A percentile compares a stretch with the other conserved stretches of the same genome.
These are phyloP conservation scores for Oncorhynchus keta DNA, from an alignment of 2,113 vertebrate genomes.

Conservation along the genomic window DNA sequence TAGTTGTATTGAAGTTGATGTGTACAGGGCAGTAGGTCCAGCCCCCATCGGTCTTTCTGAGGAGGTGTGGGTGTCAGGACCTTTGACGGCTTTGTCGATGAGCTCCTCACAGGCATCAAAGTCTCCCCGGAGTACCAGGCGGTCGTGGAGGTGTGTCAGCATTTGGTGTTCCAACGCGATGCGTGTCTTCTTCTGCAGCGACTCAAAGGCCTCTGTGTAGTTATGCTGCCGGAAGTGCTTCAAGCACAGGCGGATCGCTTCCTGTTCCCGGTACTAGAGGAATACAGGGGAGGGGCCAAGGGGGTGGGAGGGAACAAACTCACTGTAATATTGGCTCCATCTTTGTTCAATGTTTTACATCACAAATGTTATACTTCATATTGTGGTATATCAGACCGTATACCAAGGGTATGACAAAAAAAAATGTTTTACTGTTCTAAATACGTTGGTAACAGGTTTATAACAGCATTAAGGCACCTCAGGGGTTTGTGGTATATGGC, in stretches of 20 bases:
- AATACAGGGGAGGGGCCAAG: conserved; percentile 65
- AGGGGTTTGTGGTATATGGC: too few species aligned
- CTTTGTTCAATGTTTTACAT: too few species aligned
- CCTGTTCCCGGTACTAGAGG: conserved; percentile 98
- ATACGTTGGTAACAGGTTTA: too few species aligned
- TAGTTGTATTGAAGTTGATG: too few species aligned
- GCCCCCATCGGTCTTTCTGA: too few species aligned
- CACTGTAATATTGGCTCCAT: not conserved
- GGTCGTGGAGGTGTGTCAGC: conserved; percentile 95
- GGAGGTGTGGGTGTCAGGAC: too few species aligned
- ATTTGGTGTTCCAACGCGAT: conserved; percentile 96
- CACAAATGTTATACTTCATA: too few species aligned
- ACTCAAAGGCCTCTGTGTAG: conserved; percentile 99
- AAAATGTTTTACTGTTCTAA: too few species aligned
- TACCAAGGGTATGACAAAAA: too few species aligned
- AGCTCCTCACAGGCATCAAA: conserved; percentile 96
- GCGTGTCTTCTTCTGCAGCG: conserved; percentile 97
- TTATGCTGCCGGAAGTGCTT: conserved; percentile 99
- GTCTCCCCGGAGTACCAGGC: conserved; percentile 92
- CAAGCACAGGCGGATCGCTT: conserved; percentile 98
- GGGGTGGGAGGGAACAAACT: not conserved
- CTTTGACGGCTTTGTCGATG: conserved; percentile 58
- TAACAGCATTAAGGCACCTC: too few species aligned
- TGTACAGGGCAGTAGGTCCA: too few species aligned
- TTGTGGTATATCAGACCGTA: too few species aligned